Evolutionary conservation across 2,888 invertebrate species (phyloP).

Genomic region (Dasysyrphus albostriatus): DNA sequence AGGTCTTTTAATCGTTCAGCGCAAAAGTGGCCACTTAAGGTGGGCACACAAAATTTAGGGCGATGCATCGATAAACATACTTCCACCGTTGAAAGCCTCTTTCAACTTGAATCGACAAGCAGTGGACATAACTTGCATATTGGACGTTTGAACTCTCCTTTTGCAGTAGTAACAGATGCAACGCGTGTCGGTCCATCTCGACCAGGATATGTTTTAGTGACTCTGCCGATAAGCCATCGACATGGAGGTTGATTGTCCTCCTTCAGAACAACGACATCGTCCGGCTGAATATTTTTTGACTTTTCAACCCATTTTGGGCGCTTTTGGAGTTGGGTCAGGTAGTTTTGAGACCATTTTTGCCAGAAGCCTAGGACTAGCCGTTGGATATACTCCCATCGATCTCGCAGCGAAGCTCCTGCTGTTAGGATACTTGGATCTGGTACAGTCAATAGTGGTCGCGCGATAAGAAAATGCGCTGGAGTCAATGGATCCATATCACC

Average conservation of each 20-base stretch:
- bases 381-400: no score
- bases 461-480: no score
- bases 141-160: conserved; percentile 46
- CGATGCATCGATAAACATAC: no score
- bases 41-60: no score
- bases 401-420: no score
- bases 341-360: conserved; percentile 77
- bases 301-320: conserved; percentile 77
- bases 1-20: no score
- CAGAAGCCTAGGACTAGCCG: no score
- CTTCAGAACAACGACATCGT: conserved; percentile 77
- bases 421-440: conserved; percentile 18
- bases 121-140: neutral
- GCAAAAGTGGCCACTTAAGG: no score
- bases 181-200: conserved; percentile 77
- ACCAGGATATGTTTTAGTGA: conserved; percentile 76
- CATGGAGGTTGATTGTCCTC: conserved; percentile 76
- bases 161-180: conserved; percentile 45
- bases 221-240: conserved; percentile 76
- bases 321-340: conserved; percentile 76
- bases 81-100: no score
- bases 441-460: no score
- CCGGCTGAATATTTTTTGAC: conserved; percentile 55
- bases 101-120: no score
- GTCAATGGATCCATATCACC: no score